Evolutionary conservation across 2,113 vertebrate species (phyloP).

Genomic region (Leiothrix lutea): DNA sequence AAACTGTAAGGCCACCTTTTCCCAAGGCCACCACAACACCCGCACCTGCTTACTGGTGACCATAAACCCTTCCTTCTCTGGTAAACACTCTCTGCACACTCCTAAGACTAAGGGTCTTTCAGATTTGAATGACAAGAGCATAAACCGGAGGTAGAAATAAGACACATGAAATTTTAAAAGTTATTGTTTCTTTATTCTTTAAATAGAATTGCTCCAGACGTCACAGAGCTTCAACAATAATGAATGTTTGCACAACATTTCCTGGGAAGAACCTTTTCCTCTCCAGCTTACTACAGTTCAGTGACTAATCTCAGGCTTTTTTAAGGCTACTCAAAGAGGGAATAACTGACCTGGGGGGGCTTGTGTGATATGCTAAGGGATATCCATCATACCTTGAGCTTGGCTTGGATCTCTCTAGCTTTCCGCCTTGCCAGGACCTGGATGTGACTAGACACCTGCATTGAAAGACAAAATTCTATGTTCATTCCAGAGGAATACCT

Average conservation of each 20-base stretch:
- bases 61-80: background rate
- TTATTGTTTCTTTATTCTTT: conserved; percentile 28
- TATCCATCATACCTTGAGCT: conserved; percentile 88
- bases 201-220: background rate
- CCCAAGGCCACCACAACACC: background rate
- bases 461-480: conserved; percentile 6
- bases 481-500: background rate
- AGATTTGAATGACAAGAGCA: background rate
- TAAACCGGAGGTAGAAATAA: background rate
- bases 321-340: background rate
- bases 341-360: background rate
- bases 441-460: conserved; percentile 95
- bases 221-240: conserved; percentile 19
- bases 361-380: background rate
- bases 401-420: conserved; percentile 97
- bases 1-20: background rate
- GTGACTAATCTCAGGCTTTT: background rate
- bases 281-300: background rate
- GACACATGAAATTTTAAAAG: background rate
- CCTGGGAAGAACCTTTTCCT: conserved; percentile 31
- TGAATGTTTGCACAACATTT: background rate
- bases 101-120: background rate
- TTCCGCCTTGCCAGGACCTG: conserved; percentile 95
- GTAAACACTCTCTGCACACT: background rate
- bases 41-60: background rate